phyloP scores from a whole-genome alignment of 2,113 vertebrate species.

The Oriolus oriolus region DNA sequence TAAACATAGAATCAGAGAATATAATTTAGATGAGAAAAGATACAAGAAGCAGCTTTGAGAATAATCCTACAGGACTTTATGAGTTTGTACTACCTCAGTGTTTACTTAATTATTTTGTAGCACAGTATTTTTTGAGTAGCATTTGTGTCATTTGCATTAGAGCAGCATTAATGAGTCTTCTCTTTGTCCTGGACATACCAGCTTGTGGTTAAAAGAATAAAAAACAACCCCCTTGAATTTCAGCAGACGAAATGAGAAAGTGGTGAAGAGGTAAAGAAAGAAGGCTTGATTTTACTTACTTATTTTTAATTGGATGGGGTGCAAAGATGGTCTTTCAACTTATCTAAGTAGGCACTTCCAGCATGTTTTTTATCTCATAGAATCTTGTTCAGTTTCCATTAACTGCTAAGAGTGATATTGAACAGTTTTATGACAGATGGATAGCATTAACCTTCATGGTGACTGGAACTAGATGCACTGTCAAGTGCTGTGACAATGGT shows the following conservation, averaged over 20 bases:
- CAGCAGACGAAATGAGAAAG: not conserved
- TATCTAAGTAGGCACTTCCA: not conserved
- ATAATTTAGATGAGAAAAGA: not conserved
- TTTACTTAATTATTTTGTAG: not conserved
- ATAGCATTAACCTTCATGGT: not conserved
- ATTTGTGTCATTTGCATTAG: not conserved
- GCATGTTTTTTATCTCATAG: not conserved
- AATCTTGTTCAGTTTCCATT: not conserved
- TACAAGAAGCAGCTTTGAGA: conserved; percentile 13
- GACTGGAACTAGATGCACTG: not conserved
- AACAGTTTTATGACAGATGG: not conserved
- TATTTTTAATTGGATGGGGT: not conserved
- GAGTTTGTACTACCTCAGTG: not conserved
- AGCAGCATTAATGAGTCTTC: not conserved
- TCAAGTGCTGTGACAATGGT: not conserved
- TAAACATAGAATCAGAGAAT: not conserved
- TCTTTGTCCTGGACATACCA: not conserved
- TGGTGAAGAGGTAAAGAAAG: not conserved
- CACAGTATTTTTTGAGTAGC: not conserved
- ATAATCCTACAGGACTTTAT: not conserved
- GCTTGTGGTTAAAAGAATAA: not conserved
- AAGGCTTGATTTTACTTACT: not conserved
- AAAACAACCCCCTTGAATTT: not conserved
- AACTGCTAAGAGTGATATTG: not conserved
- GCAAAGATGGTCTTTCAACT: not conserved